Evolutionary conservation across 2,113 vertebrate genomes (phyloP), one percentile per base, ranked within the genome.

Genomic region (Nettapus auritus): DNA sequence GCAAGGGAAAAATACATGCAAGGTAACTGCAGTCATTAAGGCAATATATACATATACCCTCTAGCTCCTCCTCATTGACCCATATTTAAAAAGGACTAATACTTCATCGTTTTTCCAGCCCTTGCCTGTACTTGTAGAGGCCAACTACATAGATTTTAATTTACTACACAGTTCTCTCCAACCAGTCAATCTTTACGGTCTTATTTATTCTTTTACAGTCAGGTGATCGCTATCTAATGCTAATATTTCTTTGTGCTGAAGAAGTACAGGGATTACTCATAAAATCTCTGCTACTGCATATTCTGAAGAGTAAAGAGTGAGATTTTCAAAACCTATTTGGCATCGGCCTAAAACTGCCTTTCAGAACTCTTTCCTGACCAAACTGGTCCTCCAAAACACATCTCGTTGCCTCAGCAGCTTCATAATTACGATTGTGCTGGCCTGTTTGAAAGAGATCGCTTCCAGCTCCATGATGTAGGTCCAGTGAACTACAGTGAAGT

Each of bases 301-400:
- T 81, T 81, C 80, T 40, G 36, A 76, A 90, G 92, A 90, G 79
- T 77, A 93, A 93, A 90, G 8, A 86, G 69, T 46, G 57, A 63
- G 92, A 89, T 95, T 92, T 94, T 93, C 70, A 89, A 95, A 94
- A 60, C 77, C 69, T 94, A 36, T 86, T 95, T 92, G 88, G 86
- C 88, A 87, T 40, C 23, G 18, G 86, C 88, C 94, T 96, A 84
- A 92, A 90, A 93, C 90, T 95, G 92, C 92, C 80, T 96, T 93
- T 91, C 90, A 93, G 82, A 96, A 63, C 78, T 95, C 89, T 87
- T 94, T 76, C 1, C 31, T 93, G 86, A 93, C 76, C 86, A 75
- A 95, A 84, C 17, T 50, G 12, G 69, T 90, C 84, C 90, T 89
- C 86, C 94, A 94, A 93, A 87, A 69, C 48, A 13, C 38, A 75